Conservation (phyloP, 92 coral and sea anemone species). For the Diadumene lineata region DNA sequence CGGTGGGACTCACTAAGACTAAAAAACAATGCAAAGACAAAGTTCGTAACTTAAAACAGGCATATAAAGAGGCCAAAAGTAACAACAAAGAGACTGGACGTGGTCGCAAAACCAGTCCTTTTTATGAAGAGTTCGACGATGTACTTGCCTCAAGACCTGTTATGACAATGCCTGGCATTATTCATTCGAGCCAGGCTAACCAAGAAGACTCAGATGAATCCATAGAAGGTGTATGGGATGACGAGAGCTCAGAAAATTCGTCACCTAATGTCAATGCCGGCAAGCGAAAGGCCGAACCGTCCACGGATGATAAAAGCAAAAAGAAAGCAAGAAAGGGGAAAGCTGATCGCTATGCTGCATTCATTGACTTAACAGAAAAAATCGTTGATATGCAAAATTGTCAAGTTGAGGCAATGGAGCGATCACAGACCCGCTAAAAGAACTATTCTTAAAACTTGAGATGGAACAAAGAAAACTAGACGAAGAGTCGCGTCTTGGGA, state of each 20-base stretch:
- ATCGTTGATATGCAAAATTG: slow-evolving; percentile 41
- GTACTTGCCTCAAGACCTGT: slow-evolving; percentile 56
- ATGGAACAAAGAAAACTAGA: slow-evolving; percentile 49
- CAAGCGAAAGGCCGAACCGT: too few species aligned
- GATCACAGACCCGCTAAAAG: slow-evolving; percentile 41
- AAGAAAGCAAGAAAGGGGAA: slow-evolving; percentile 36
- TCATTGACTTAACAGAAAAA: slow-evolving; percentile 37
- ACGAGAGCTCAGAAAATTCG: background rate
- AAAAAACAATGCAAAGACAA: slow-evolving; percentile 60
- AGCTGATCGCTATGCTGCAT: slow-evolving; percentile 14
- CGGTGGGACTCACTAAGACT: slow-evolving; percentile 27
- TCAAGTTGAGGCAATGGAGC: slow-evolving; percentile 31
- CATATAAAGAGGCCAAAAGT: slow-evolving; percentile 55
- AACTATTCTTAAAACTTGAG: slow-evolving; percentile 40
- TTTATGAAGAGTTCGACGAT: slow-evolving; percentile 52
- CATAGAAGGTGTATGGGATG: slow-evolving; percentile 12
- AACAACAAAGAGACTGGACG: slow-evolving; percentile 60
- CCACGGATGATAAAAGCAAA: slow-evolving; percentile 13
- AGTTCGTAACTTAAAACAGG: slow-evolving; percentile 45
- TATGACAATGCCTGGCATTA: slow-evolving; percentile 50
- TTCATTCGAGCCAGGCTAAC: slow-evolving; percentile 11
- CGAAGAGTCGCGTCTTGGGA: slow-evolving; percentile 47
- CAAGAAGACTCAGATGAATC: slow-evolving; percentile 18
- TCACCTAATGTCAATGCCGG: too few species aligned
- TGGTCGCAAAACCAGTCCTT: slow-evolving; percentile 40